These are phyloP conservation scores for Sitophilus oryzae DNA, from an alignment of 1,140 invertebrate genomes.

Conservation along the genomic window DNA sequence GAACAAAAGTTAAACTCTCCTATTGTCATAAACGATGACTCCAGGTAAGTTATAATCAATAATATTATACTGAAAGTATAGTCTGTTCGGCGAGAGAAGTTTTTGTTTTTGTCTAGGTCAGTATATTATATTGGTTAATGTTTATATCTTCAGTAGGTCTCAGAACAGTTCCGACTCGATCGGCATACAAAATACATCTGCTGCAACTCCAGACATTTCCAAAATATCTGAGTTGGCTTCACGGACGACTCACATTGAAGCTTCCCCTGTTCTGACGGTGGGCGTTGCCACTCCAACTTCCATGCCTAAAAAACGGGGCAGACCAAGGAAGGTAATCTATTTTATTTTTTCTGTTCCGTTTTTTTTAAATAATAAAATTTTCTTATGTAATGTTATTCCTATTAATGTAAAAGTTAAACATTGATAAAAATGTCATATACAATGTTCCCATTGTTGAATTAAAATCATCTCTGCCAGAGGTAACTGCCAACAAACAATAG, in stretches of 20 bases:
- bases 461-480: too few relatives aligned
- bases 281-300: constrained; percentile 21
- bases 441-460: too few relatives aligned
- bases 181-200: not conserved
- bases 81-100: not conserved
- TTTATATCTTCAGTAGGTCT: constrained; percentile 6
- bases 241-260: constrained; percentile 13
- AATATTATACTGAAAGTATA: not conserved
- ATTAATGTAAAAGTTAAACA: too few relatives aligned
- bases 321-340: constrained; percentile 29
- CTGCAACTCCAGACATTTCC: constrained; percentile 2
- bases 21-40: constrained; percentile 30
- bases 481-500: too few relatives aligned
- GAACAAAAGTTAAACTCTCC: constrained; percentile 23
- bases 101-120: too few relatives aligned
- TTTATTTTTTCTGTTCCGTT: not conserved
- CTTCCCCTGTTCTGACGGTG: constrained; percentile 10
- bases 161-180: not conserved
- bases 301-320: constrained; percentile 28
- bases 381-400: too few relatives aligned
- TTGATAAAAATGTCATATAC: too few relatives aligned
- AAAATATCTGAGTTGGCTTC: constrained; percentile 16
- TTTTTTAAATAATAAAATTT: not conserved
- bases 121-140: too few relatives aligned
- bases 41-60: constrained; percentile 22